Evolutionary conservation across 2,113 vertebrate species (phyloP).

Genomic region (Zapus hudsonius): DNA sequence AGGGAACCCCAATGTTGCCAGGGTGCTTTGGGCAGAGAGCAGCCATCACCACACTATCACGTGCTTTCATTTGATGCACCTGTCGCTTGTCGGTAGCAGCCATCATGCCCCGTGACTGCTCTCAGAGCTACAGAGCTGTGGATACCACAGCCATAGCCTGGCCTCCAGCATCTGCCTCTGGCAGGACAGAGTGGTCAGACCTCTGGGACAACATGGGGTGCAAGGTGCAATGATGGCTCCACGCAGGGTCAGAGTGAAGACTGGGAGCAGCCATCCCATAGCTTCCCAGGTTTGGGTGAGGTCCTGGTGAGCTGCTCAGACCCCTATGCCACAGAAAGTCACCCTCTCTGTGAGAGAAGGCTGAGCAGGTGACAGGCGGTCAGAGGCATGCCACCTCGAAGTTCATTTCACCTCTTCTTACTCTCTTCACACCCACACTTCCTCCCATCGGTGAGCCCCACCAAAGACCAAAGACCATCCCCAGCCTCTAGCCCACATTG

Average conservation of each 20-base stretch:
- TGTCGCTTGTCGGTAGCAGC: neutral
- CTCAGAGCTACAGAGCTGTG: neutral
- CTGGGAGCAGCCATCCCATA: neutral
- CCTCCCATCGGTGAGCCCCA: neutral
- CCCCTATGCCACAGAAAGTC: too few relatives aligned
- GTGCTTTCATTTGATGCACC: neutral
- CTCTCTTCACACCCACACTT: neutral
- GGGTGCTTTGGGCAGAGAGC: neutral
- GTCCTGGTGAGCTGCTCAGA: neutral
- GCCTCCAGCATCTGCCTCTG: neutral
- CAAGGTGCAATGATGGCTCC: neutral
- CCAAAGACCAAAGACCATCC: neutral
- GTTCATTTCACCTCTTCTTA: neutral
- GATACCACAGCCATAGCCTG: too few relatives aligned
- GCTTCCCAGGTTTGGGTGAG: too few relatives aligned
- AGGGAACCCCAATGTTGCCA: rapidly evolving
- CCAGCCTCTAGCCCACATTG: neutral
- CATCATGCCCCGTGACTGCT: neutral
- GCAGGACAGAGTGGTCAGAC: too few relatives aligned
- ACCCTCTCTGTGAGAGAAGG: neutral
- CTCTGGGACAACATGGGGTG: rapidly evolving
- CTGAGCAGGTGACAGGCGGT: neutral
- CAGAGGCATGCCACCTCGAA: rapidly evolving
- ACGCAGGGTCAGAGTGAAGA: neutral
- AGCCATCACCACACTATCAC: rapidly evolving